Evolutionary conservation across 2,888 invertebrate genomes (phyloP).

Genomic region (Yponomeuta malinellus): DNA sequence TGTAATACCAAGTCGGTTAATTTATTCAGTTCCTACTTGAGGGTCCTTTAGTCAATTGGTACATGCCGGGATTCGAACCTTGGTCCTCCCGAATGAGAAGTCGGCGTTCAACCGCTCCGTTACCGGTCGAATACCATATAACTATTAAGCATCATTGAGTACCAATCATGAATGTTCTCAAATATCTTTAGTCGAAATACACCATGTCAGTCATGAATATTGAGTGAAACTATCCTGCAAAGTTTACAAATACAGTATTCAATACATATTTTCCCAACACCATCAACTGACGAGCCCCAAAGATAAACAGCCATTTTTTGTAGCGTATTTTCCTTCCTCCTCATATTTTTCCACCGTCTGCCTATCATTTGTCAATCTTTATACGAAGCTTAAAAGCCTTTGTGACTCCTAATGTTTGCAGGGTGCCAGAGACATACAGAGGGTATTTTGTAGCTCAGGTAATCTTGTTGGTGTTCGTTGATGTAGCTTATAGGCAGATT

Average conservation of each 20-base stretch:
- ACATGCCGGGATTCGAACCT: too few relatives aligned
- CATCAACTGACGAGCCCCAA: not conserved
- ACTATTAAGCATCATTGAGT: too few relatives aligned
- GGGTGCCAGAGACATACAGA: not conserved
- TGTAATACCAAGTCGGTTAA: too few relatives aligned
- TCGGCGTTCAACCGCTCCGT: too few relatives aligned
- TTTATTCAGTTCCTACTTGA: too few relatives aligned
- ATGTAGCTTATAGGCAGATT: not conserved
- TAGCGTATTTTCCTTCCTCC: not conserved
- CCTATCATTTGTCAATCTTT: slow-evolving; percentile 59
- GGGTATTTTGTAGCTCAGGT: not conserved
- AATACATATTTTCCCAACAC: not conserved
- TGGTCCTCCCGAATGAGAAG: too few relatives aligned
- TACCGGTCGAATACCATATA: too few relatives aligned
- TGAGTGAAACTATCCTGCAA: too few relatives aligned
- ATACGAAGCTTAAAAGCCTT: slow-evolving; percentile 48
- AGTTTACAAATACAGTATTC: not conserved
- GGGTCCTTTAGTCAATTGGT: too few relatives aligned
- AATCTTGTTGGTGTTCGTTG: not conserved
- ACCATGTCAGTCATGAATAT: too few relatives aligned
- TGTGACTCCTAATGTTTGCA: slow-evolving; percentile 19
- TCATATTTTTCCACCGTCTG: not conserved
- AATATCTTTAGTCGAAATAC: too few relatives aligned
- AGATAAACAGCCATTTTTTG: not conserved
- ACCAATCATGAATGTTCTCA: too few relatives aligned